Conservation (phyloP, 2,888 invertebrate species). For the Eupithecia subumbrata region DNA sequence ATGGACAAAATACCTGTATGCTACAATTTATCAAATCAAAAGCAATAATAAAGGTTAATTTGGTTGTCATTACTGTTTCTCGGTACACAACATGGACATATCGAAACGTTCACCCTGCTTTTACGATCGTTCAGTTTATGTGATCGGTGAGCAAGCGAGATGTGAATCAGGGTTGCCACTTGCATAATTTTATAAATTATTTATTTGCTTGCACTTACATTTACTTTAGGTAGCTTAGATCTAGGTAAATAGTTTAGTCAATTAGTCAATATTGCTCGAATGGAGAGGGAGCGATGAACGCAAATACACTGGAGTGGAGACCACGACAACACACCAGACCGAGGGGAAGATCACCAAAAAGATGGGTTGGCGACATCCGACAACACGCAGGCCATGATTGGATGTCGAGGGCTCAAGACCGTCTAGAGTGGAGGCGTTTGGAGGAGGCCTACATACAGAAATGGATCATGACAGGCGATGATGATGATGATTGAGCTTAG, state of each 20-base stretch:
- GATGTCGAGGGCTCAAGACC: too few species aligned
- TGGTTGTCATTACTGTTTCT: conserved; percentile 66
- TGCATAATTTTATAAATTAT: background rate
- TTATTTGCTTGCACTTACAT: background rate
- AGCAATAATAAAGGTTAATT: conserved; percentile 69
- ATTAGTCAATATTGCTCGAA: too few species aligned
- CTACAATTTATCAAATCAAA: conserved; percentile 39
- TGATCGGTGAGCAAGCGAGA: conserved; percentile 50
- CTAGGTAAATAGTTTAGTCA: background rate
- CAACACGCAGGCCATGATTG: too few species aligned
- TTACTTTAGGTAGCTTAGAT: background rate
- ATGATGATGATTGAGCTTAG: too few species aligned
- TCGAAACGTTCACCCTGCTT: conserved; percentile 71
- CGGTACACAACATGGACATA: conserved; percentile 66
- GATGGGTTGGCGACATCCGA: too few species aligned
- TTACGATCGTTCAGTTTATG: conserved; percentile 69
- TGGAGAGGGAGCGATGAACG: too few species aligned
- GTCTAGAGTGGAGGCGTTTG: too few species aligned
- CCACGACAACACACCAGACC: too few species aligned
- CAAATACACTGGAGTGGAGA: too few species aligned
- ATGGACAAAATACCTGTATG: conserved; percentile 37
- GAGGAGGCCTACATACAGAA: too few species aligned
- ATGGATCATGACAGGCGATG: too few species aligned
- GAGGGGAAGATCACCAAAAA: too few species aligned
- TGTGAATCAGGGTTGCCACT: conserved; percentile 40